Evolutionary conservation across 2,797 vertebrate genomes (phyloP), one percentile per base, ranked within the genome.

Genomic region (Echeneis naucrates): DNA sequence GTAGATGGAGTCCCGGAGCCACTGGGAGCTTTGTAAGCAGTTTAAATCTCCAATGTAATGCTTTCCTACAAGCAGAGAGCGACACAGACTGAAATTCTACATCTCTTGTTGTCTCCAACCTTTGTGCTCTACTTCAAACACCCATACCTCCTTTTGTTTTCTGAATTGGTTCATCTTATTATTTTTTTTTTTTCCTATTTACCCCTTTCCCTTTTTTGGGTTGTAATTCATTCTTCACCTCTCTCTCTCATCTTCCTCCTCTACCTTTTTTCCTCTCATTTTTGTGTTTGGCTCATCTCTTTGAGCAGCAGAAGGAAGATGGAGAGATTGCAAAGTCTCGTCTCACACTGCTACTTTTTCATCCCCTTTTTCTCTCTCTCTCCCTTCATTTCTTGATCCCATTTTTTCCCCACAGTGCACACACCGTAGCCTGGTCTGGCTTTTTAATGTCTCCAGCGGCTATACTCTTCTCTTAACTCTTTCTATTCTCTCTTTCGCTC

Each of bases 1-100:
- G 90, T 82, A 88, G 86, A 92, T 89, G 76, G 70, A 74, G 81
- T 75, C 54, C 72, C 60, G 73, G 32, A 86, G 83, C 85, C 74
- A 65, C 73, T 66, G 72, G 72, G 68, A 77, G 86, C 81, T 88
- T 87, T 85, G 87, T 90, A 88, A 89, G 91, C 75, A 90, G 83
- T 64, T 76, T 33, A 85, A 87, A 85, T 83, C 83, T 82, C 77
- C 40, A 54, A 68, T 85, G 83, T 83, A 81, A 89, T 77, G 72
- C 76, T 65, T 64, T 69, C 82, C 89, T 66, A 56, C 56, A 78
- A 84, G 81, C 83, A 62, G 52, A 81, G 65, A 78, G 78, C 75
- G 76, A 77, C 77, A 70, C 72, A 62, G 64, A 84, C 50, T 58
- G 40, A 85, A 85, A 87, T 72, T 79, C 53, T 80, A 77, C 86